phyloP scores from a whole-genome alignment of 1,140 invertebrate genomes.

The Reticulitermes speratus region DNA sequence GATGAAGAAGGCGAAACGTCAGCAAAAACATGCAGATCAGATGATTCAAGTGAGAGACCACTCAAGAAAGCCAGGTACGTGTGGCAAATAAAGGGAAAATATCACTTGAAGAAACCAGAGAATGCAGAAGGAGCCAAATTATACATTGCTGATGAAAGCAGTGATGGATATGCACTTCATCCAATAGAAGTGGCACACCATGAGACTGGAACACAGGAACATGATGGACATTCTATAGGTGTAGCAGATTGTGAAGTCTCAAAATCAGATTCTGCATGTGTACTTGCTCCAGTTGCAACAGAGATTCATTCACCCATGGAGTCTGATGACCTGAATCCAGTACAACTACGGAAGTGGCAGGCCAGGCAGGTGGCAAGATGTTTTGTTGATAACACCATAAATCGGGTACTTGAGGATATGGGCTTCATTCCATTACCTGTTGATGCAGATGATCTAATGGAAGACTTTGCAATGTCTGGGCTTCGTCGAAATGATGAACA shows the following conservation, averaged over 20 bases:
- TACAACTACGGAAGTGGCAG: constrained; percentile 59
- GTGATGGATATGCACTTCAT: neutral
- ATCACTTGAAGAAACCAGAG: constrained; percentile 49
- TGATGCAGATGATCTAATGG: constrained; percentile 53
- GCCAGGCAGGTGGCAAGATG: constrained; percentile 66
- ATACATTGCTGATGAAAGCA: neutral
- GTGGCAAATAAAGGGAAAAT: constrained; percentile 64
- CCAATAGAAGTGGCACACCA: neutral
- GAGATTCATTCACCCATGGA: neutral
- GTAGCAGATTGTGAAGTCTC: neutral
- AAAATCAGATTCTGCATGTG: neutral
- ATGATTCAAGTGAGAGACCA: constrained; percentile 48
- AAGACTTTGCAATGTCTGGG: constrained; percentile 41
- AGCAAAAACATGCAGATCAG: constrained; percentile 25
- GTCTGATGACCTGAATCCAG: constrained; percentile 8
- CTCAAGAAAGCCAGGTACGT: constrained; percentile 62
- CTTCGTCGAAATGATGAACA: constrained; percentile 49
- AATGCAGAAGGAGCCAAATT: constrained; percentile 14
- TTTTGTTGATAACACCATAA: constrained; percentile 71
- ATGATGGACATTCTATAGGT: neutral
- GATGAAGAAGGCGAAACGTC: constrained; percentile 34
- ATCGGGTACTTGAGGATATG: constrained; percentile 61
- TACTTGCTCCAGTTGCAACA: neutral
- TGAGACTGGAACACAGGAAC: neutral
- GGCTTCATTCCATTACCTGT: constrained; percentile 45